Evolutionary conservation across 2,797 vertebrate genomes (phyloP).

Genomic region (Mastacembelus armatus): DNA sequence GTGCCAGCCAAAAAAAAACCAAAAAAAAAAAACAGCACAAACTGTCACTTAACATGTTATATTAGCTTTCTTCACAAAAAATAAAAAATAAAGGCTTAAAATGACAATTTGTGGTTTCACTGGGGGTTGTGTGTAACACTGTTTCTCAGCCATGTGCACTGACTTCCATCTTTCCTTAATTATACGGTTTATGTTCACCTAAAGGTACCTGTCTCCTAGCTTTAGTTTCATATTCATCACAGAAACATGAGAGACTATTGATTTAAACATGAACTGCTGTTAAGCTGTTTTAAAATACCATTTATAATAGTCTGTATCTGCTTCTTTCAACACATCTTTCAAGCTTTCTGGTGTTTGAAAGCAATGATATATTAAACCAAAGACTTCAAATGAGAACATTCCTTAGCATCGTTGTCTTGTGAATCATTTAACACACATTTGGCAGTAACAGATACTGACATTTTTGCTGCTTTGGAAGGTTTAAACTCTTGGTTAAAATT

Average conservation of each 20-base stretch:
- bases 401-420: not conserved
- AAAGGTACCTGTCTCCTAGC: not conserved
- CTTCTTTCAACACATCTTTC: not conserved
- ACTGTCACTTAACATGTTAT: too few relatives aligned
- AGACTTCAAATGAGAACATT: not conserved
- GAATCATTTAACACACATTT: not conserved
- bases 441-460: not conserved
- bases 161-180: too few relatives aligned
- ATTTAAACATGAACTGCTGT: too few relatives aligned
- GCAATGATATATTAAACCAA: not conserved
- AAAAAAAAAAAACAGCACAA: too few relatives aligned
- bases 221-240: not conserved
- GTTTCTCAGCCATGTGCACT: too few relatives aligned
- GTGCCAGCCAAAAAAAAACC: too few relatives aligned
- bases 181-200: not conserved
- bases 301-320: not conserved
- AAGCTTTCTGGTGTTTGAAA: not conserved
- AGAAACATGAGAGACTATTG: too few relatives aligned
- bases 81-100: too few relatives aligned
- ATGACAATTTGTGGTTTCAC: too few relatives aligned
- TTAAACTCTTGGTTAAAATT: not conserved
- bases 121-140: too few relatives aligned
- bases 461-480: constrained; percentile 2
- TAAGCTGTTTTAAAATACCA: too few relatives aligned
- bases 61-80: too few relatives aligned